Percentiles rank a stretch among this genome's conserved stretches.
Conservation (phyloP, 2,888 invertebrate species). For the Thereva unica region DNA sequence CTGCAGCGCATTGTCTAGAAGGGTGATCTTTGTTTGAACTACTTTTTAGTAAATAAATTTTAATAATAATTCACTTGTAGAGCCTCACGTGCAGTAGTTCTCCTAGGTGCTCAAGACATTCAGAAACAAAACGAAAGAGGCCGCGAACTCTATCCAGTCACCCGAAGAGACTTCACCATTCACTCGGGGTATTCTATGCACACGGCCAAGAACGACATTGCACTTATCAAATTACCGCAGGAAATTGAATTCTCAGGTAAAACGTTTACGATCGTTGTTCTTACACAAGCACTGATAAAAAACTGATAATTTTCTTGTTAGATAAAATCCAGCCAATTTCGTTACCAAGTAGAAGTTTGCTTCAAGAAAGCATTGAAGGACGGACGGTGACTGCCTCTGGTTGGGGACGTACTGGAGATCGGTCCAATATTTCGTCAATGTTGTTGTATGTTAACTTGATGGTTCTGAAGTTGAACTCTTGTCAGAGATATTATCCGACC, state of each 20-base stretch:
- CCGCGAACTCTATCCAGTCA: conserved; percentile 54
- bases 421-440: conserved; percentile 50
- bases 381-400: conserved; percentile 49
- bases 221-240: conserved; percentile 32
- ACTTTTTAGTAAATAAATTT: not conserved
- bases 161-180: conserved; percentile 47
- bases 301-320: conserved; percentile 20
- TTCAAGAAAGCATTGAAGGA: conserved; percentile 44
- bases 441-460: conserved; percentile 51
- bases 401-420: conserved; percentile 48
- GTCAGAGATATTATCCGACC: conserved; percentile 49
- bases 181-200: conserved; percentile 54
- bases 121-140: conserved; percentile 47
- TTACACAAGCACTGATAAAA: not conserved
- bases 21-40: not conserved
- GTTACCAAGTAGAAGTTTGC: conserved; percentile 45
- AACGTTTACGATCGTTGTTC: not conserved
- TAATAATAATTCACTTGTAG: conserved; percentile 18
- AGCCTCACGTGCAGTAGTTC: conserved; percentile 12
- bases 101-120: conserved; percentile 34
- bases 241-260: conserved; percentile 33
- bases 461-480: conserved; percentile 46
- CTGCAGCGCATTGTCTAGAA: conserved; percentile 20
- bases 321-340: conserved; percentile 47
- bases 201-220: conserved; percentile 41